Conservation (phyloP, 2,888 invertebrate genomes). For the Drosophila robusta region DNA sequence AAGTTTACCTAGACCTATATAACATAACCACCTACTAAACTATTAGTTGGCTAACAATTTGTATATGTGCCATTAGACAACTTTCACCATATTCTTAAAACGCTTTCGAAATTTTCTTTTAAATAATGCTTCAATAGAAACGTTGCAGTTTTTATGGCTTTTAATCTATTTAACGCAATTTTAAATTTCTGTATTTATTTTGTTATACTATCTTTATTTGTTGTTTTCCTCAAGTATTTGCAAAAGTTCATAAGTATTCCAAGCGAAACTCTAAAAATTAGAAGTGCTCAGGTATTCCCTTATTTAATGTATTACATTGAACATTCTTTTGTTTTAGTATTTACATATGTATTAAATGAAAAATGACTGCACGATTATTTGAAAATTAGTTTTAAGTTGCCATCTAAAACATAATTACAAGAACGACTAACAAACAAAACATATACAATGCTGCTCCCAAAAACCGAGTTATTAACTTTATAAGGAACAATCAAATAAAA, state of each 20-base stretch:
- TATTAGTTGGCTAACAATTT: slow-evolving; percentile 37
- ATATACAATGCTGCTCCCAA: slow-evolving; percentile 35
- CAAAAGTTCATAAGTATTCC: neutral
- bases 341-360: slow-evolving; percentile 24
- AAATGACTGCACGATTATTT: slow-evolving; percentile 51
- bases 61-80: slow-evolving; percentile 39
- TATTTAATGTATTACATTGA: slow-evolving; percentile 2
- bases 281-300: slow-evolving; percentile 11
- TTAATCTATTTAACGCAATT: slow-evolving; percentile 6
- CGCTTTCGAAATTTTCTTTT: slow-evolving; percentile 34
- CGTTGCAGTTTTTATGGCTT: slow-evolving; percentile 19
- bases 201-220: neutral
- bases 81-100: neutral
- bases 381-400: slow-evolving; percentile 44
- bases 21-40: slow-evolving; percentile 22
- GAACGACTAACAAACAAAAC: slow-evolving; percentile 38
- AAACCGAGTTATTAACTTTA: slow-evolving; percentile 28
- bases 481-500: slow-evolving; percentile 59
- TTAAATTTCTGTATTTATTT: slow-evolving; percentile 9
- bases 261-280: slow-evolving; percentile 23
- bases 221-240: slow-evolving; percentile 1
- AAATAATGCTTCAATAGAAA: slow-evolving; percentile 24
- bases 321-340: slow-evolving; percentile 19
- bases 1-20: slow-evolving; percentile 2
- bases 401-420: slow-evolving; percentile 17